Percentiles rank a stretch among this genome's conserved stretches.
Conservation (phyloP, 2,888 invertebrate genomes). For the Epinotia nisella region DNA sequence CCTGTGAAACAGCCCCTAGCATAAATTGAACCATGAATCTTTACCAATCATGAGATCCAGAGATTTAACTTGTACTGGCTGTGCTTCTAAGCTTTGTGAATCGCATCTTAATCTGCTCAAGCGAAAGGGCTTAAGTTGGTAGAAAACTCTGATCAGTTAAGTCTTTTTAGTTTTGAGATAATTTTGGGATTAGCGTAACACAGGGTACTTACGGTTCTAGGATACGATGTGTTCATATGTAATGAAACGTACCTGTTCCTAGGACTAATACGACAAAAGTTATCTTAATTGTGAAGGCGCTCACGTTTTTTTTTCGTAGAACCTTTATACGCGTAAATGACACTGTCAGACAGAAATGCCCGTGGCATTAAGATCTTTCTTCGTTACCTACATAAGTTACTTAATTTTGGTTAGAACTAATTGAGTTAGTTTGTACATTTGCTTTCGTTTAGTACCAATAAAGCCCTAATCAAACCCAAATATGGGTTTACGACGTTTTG, state of each 20-base stretch:
- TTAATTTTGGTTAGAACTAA: neutral
- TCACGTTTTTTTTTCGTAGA: neutral
- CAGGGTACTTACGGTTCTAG: neutral
- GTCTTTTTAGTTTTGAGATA: neutral
- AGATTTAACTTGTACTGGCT: neutral
- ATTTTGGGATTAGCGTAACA: neutral
- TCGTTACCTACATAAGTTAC: neutral
- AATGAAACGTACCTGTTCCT: neutral
- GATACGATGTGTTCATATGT: neutral
- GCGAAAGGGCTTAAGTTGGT: neutral
- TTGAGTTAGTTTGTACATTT: constrained; percentile 6
- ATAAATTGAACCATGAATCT: neutral
- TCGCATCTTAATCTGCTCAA: neutral
- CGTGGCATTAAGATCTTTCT: neutral
- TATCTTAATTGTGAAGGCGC: neutral
- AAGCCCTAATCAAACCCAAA: constrained; percentile 30
- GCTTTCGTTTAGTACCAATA: constrained; percentile 27
- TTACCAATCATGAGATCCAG: neutral
- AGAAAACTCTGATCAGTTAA: neutral
- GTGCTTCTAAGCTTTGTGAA: neutral
- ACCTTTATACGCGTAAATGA: too few relatives aligned
- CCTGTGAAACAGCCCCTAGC: neutral
- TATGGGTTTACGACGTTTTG: constrained; percentile 19
- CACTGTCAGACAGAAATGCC: neutral
- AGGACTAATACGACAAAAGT: neutral